These are phyloP conservation scores for Drosophila burlai DNA, from an alignment of 1,140 invertebrate species.

Conservation along the genomic window DNA sequence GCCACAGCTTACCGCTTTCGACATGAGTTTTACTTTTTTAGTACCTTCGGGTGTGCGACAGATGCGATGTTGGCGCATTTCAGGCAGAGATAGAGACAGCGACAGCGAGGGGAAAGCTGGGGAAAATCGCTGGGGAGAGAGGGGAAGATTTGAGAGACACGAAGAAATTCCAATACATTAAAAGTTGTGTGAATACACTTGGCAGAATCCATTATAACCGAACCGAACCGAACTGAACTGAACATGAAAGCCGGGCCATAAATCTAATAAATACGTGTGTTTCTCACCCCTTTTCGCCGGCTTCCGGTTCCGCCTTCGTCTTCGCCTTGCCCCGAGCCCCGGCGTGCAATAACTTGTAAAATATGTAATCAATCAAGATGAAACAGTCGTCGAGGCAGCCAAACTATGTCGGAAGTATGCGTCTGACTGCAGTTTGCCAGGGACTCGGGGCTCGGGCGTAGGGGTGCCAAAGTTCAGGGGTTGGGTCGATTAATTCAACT, in stretches of 20 bases:
- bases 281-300: constrained; percentile 40
- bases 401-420: constrained; percentile 80
- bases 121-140: background rate
- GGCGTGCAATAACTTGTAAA: constrained; percentile 80
- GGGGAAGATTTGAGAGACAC: background rate
- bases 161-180: constrained; percentile 73
- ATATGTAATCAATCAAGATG: constrained; percentile 84
- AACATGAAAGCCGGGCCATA: constrained; percentile 70
- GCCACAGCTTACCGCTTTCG: constrained; percentile 81
- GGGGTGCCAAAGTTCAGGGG: background rate
- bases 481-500: constrained; percentile 76
- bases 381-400: constrained; percentile 79
- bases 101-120: background rate
- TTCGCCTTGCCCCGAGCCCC: background rate
- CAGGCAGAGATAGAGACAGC: constrained; percentile 3
- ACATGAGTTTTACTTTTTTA: constrained; percentile 82
- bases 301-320: constrained; percentile 27
- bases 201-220: constrained; percentile 70
- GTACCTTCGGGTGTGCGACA: constrained; percentile 63
- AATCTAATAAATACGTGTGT: constrained; percentile 82
- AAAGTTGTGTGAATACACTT: constrained; percentile 79
- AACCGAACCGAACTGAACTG: constrained; percentile 32
- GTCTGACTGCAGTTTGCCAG: constrained; percentile 71
- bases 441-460: background rate
- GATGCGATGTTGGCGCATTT: constrained; percentile 57